Percentiles rank a stretch among this genome's conserved stretches.
These are phyloP conservation scores for Serripes groenlandicus DNA, from an alignment of 2,888 invertebrate genomes.

Conservation along the genomic window DNA sequence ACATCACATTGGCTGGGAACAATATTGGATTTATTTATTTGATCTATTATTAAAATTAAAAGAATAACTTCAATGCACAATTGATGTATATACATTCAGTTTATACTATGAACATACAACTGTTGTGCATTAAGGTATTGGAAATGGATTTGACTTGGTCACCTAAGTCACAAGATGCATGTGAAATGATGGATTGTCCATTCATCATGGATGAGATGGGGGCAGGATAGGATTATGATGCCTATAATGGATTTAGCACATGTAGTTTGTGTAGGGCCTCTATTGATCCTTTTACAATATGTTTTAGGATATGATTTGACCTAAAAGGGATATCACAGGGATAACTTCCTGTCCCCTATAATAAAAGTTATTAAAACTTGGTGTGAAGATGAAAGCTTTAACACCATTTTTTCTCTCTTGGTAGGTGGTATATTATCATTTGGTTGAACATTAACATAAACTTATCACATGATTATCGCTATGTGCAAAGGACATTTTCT, in stretches of 20 bases:
- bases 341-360: slow-evolving; percentile 16
- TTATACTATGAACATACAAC: too few relatives aligned
- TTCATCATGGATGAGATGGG: too few relatives aligned
- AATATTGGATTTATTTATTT: slow-evolving; percentile 12
- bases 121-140: too few relatives aligned
- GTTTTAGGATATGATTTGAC: background rate
- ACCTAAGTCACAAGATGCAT: too few relatives aligned
- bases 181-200: slow-evolving; percentile 11
- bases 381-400: slow-evolving; percentile 11
- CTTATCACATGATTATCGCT: slow-evolving; percentile 25
- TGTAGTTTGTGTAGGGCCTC: slow-evolving; percentile 14
- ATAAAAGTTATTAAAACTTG: background rate
- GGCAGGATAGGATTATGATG: slow-evolving; percentile 10
- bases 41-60: too few relatives aligned
- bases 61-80: too few relatives aligned
- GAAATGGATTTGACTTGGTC: too few relatives aligned
- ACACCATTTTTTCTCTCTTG: background rate
- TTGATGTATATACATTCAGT: too few relatives aligned
- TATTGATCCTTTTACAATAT: slow-evolving; percentile 3
- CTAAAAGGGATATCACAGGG: background rate
- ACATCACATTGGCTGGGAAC: background rate
- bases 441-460: background rate
- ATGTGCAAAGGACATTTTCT: background rate
- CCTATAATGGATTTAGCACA: slow-evolving; percentile 29
- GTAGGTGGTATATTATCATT: slow-evolving; percentile 6